A percentile compares a stretch with the other conserved stretches of the same genome.
Conservation (phyloP, 1,140 invertebrate genomes). For the Ooceraea biroi region DNA sequence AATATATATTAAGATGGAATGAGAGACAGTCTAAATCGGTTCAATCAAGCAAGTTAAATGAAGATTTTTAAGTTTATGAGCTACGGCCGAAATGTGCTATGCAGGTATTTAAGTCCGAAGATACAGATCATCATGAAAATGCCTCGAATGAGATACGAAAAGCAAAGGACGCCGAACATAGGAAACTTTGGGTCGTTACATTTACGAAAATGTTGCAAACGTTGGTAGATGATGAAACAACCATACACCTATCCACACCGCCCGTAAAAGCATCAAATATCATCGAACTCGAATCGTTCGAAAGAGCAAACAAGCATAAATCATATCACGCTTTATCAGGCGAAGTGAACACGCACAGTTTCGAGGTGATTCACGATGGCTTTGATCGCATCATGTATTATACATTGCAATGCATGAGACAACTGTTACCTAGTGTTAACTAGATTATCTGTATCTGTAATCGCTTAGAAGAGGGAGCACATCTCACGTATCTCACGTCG, state of each 20-base stretch:
- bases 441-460: slow-evolving; percentile 13
- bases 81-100: slow-evolving; percentile 53
- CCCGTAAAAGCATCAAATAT: slow-evolving; percentile 32
- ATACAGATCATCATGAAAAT: slow-evolving; percentile 74
- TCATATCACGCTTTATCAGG: background rate
- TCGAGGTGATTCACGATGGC: slow-evolving; percentile 49
- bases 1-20: slow-evolving; percentile 70
- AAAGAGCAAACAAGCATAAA: slow-evolving; percentile 5
- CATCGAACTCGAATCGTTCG: background rate
- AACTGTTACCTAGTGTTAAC: too few species aligned
- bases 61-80: slow-evolving; percentile 20
- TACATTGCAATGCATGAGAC: slow-evolving; percentile 66
- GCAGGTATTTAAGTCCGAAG: slow-evolving; percentile 72
- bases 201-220: slow-evolving; percentile 80
- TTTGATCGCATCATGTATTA: slow-evolving; percentile 37
- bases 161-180: slow-evolving; percentile 74
- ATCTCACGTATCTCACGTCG: background rate
- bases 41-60: slow-evolving; percentile 13
- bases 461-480: slow-evolving; percentile 8
- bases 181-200: slow-evolving; percentile 76
- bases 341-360: slow-evolving; percentile 60
- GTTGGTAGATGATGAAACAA: slow-evolving; percentile 78
- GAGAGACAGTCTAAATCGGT: slow-evolving; percentile 76
- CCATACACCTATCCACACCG: slow-evolving; percentile 69
- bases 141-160: slow-evolving; percentile 70